A percentile compares a stretch with the other conserved stretches of the same genome.
Conservation (phyloP, 2,888 invertebrate species). For the Drosophila dives region DNA sequence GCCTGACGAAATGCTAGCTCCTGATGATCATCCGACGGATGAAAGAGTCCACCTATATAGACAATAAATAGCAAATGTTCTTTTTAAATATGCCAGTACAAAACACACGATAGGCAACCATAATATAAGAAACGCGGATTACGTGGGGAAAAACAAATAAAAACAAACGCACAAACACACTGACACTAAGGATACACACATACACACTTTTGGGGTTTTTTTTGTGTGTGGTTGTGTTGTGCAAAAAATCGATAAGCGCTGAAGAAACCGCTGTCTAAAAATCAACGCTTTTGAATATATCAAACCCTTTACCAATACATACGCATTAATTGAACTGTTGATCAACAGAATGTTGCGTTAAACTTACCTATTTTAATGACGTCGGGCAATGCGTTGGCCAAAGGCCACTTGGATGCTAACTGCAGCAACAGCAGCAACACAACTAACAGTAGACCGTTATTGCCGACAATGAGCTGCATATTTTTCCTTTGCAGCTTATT, state of each 20-base stretch:
- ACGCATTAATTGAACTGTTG: slow-evolving; percentile 29
- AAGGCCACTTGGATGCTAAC: slow-evolving; percentile 35
- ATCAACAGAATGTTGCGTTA: slow-evolving; percentile 8
- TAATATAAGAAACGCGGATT: not conserved
- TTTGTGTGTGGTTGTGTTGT: slow-evolving; percentile 17
- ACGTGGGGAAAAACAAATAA: slow-evolving; percentile 39
- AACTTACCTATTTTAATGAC: slow-evolving; percentile 83
- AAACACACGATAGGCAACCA: not conserved
- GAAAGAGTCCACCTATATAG: slow-evolving; percentile 92
- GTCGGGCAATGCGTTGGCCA: slow-evolving; percentile 77
- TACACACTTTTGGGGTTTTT: slow-evolving; percentile 53
- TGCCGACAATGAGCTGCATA: slow-evolving; percentile 40
- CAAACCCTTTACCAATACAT: not conserved
- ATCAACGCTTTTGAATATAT: not conserved
- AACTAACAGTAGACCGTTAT: slow-evolving; percentile 28
- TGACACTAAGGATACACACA: slow-evolving; percentile 38
- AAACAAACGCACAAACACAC: slow-evolving; percentile 41
- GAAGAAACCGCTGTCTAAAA: slow-evolving; percentile 36
- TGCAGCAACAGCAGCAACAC: slow-evolving; percentile 51
- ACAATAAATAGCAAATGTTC: slow-evolving; percentile 14
- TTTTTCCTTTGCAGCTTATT: slow-evolving; percentile 21
- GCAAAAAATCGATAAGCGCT: slow-evolving; percentile 78
- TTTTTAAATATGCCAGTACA: slow-evolving; percentile 3
- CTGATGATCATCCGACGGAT: slow-evolving; percentile 94
- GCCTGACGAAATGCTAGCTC: slow-evolving; percentile 97